Base-by-base conservation (phyloP, 2,113 vertebrate genomes). In the Sturnira hondurensis region DNA sequence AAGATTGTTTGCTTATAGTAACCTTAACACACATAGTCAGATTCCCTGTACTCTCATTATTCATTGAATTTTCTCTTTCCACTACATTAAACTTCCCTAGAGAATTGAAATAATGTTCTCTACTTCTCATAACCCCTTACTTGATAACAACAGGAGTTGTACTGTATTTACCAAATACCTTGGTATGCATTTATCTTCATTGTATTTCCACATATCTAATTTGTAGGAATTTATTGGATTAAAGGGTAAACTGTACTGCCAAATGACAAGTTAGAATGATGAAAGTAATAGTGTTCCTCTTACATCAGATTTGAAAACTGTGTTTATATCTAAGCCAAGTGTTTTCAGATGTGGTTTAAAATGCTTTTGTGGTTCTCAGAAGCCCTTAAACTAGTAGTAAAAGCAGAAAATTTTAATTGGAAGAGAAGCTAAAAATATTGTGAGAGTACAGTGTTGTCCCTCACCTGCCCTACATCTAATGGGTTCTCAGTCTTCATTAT, bases 221-320 rank as follows among this genome's bases (percentile, higher is more conserved):
- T 77, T 91, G n/a, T 67, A 93, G 67, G 85, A 83, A 85, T 76
- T 50, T 76, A 85, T 31, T 76, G 78, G 89, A 78, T 74, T 41
- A 88, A 84, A 85, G 43, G 20, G 3, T 84, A 88, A 86, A 78
- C 65, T 68, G 50, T 45, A 28, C 63, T 93, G 41, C 12, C 90
- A 93, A 93, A 76, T 77, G 56, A 88, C 43, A 91, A 50, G 43
- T 82, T 93, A 81, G 45, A 81, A 88, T 52, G 22, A 88, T 76
- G 38, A 96, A 80, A 70, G 38, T 67, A 63, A 82, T 54, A 90
- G 9, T 86, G 56, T 38, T 84, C 88, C 31, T 76, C 36, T 96
- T 89, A 58, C 6, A n/a, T 71, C 13, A 70, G 6, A 91, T 77
- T 93, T 77, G n/a, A 91, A 94, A 95, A 52, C 20, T 78, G 68